phyloP scores from a whole-genome alignment of 2,888 invertebrate genomes.

The Lithophane leautieri region DNA sequence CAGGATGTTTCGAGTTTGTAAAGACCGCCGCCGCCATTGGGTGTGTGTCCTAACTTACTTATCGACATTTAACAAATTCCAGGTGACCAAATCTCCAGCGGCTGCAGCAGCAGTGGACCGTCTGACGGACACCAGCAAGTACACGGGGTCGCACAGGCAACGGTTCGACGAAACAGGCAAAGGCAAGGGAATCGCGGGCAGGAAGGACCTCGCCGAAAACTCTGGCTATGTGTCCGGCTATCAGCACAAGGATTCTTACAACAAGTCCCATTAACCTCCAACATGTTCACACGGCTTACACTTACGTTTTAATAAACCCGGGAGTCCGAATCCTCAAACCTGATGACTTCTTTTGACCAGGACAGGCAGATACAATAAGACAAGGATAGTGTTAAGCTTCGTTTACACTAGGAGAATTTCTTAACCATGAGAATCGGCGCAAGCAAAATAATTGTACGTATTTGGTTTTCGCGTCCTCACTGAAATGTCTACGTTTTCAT shows the following conservation, averaged over 20 bases:
- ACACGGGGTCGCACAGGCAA: slow-evolving; percentile 96
- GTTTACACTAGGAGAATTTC: not conserved
- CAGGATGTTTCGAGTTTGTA: not conserved
- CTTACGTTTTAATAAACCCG: slow-evolving; percentile 26
- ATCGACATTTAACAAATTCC: slow-evolving; percentile 53
- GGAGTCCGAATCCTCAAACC: slow-evolving; percentile 41
- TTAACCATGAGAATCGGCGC: not conserved
- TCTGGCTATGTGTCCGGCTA: slow-evolving; percentile 96
- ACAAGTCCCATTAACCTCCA: slow-evolving; percentile 88
- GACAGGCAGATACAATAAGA: slow-evolving; percentile 8
- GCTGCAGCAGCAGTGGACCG: slow-evolving; percentile 92
- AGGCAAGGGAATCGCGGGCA: slow-evolving; percentile 96
- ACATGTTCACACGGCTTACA: slow-evolving; percentile 42
- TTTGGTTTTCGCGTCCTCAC: not conserved
- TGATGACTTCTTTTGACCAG: slow-evolving; percentile 18
- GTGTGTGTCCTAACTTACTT: not conserved
- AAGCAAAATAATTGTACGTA: not conserved
- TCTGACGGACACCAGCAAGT: slow-evolving; percentile 96
- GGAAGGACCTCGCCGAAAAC: slow-evolving; percentile 93
- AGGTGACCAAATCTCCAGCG: slow-evolving; percentile 86
- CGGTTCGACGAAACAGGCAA: slow-evolving; percentile 96
- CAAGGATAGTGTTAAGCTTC: not conserved
- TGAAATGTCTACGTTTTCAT: not conserved
- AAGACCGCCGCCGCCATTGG: not conserved
- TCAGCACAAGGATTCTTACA: slow-evolving; percentile 95